phyloP scores from a whole-genome alignment of 2,113 vertebrate species.

The Chelonoidis abingdonii region DNA sequence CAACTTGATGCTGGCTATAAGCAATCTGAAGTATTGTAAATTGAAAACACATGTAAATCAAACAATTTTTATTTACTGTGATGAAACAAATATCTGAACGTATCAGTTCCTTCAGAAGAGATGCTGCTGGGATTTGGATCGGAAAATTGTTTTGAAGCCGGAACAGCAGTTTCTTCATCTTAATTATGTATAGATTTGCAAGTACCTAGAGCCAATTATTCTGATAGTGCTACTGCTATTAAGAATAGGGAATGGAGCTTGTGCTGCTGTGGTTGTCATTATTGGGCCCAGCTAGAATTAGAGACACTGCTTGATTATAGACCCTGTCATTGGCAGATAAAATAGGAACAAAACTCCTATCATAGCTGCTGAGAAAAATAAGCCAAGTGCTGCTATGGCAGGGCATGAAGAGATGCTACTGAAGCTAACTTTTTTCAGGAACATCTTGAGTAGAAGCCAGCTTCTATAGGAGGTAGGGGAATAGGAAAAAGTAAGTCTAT shows the following conservation, averaged over 20 bases:
- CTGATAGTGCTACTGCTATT: rapidly evolving
- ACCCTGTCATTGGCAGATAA: background rate
- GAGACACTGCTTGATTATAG: background rate
- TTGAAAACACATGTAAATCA: background rate
- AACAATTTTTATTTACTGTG: background rate
- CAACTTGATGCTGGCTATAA: background rate
- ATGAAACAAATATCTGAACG: background rate
- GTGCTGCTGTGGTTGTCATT: background rate
- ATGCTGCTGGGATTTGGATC: background rate
- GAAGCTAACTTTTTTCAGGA: background rate
- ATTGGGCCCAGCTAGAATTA: background rate
- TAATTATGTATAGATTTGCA: background rate
- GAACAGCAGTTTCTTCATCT: background rate
- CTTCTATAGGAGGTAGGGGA: background rate
- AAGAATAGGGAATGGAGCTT: rapidly evolving
- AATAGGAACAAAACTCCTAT: background rate
- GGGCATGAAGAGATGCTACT: background rate
- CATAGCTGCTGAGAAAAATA: background rate
- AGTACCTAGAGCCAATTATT: background rate
- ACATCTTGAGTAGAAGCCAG: background rate
- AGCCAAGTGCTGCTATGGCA: background rate
- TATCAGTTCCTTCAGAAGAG: background rate
- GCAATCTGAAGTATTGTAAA: background rate
- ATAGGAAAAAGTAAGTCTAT: background rate
- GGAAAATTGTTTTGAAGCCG: background rate